phyloP scores from a whole-genome alignment of 2,113 vertebrate genomes.

The Oxyura jamaicensis region DNA sequence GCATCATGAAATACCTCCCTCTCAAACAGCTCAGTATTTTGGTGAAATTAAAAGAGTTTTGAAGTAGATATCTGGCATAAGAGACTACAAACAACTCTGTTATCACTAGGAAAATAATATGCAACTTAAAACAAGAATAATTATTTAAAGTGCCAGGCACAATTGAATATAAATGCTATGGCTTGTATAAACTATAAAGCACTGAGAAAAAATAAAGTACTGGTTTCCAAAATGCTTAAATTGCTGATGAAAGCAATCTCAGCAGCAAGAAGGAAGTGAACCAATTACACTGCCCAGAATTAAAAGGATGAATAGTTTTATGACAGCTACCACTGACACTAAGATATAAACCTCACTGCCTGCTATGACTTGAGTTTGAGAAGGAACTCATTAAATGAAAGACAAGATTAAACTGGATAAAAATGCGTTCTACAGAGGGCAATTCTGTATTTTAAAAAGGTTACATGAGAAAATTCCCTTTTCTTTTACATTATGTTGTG shows the following conservation, averaged over 20 bases:
- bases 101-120: background rate
- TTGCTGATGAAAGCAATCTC: constrained; percentile 59
- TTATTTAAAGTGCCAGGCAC: background rate
- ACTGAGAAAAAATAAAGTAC: constrained; percentile 31
- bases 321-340: constrained; percentile 18
- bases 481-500: background rate
- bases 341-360: constrained; percentile 31
- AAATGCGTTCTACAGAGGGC: background rate
- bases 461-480: background rate
- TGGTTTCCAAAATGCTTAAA: constrained; percentile 48
- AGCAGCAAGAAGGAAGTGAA: background rate
- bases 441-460: background rate
- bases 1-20: background rate
- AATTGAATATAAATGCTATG: background rate
- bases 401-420: background rate
- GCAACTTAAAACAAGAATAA: background rate
- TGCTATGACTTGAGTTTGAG: background rate
- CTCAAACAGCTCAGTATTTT: background rate
- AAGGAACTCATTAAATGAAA: background rate
- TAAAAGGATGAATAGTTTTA: constrained; percentile 59
- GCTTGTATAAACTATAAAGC: background rate
- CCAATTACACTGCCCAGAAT: constrained; percentile 52
- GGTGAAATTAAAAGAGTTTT: background rate
- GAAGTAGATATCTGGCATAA: background rate
- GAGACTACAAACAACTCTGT: background rate